A percentile compares a stretch with the other conserved stretches of the same genome.
Conservation (phyloP, 2,888 invertebrate species). For the Nemapogon koenigi region DNA sequence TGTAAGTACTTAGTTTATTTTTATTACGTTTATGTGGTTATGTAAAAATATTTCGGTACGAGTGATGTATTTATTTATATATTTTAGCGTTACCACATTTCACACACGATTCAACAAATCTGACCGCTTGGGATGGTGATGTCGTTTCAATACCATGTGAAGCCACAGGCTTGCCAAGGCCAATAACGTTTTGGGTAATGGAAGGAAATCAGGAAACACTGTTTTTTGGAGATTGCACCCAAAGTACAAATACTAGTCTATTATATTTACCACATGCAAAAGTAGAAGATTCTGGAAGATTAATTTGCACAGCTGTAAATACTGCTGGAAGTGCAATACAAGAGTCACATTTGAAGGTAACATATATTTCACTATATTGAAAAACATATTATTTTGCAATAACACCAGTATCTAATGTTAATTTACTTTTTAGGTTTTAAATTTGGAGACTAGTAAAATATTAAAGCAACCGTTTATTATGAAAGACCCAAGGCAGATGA, state of each 20-base stretch:
- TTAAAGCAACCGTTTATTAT: constrained; percentile 37
- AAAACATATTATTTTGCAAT: neutral
- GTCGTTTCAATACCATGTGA: constrained; percentile 91
- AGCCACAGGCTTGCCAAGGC: constrained; percentile 90
- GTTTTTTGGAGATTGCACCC: constrained; percentile 56
- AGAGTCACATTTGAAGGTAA: constrained; percentile 6
- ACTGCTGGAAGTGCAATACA: constrained; percentile 40
- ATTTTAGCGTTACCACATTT: constrained; percentile 86
- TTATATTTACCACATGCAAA: constrained; percentile 52
- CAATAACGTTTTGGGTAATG: constrained; percentile 95
- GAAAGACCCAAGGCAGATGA: constrained; percentile 57
- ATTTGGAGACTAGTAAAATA: constrained; percentile 40
- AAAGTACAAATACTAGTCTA: constrained; percentile 54
- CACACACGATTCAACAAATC: constrained; percentile 84
- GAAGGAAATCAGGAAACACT: constrained; percentile 83
- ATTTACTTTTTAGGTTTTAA: constrained; percentile 55
- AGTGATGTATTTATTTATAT: constrained; percentile 5
- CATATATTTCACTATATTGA: neutral
- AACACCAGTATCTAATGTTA: constrained; percentile 33
- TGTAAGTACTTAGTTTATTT: constrained; percentile 69
- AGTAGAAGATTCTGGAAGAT: constrained; percentile 51
- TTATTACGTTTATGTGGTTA: constrained; percentile 6
- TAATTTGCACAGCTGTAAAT: constrained; percentile 58
- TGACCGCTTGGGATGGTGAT: constrained; percentile 85
- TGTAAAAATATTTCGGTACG: constrained; percentile 3